A percentile compares a stretch with the other conserved stretches of the same genome.
Conservation (phyloP, 2,113 vertebrate genomes). For the Ceyx margarethae region DNA sequence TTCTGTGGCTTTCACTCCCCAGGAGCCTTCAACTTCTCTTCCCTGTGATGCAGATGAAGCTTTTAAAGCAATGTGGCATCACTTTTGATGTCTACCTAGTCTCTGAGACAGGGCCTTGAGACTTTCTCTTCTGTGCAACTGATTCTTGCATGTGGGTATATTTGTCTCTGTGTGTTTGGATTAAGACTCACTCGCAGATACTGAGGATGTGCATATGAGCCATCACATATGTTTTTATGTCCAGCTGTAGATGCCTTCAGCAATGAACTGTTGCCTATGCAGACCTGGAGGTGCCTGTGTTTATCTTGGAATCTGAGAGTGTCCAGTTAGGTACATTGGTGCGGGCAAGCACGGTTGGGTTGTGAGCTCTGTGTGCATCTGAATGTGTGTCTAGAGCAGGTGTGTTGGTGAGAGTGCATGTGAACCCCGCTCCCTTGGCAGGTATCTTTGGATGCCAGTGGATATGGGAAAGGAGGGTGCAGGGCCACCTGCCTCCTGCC, state of each 20-base stretch:
- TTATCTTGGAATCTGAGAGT: background rate
- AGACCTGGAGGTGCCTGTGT: accelerated
- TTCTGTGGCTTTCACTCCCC: background rate
- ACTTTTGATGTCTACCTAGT: background rate
- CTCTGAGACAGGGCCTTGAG: background rate
- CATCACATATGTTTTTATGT: background rate
- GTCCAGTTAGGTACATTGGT: background rate
- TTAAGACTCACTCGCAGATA: background rate
- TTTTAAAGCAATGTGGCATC: background rate
- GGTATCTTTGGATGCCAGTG: background rate
- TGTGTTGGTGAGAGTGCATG: accelerated
- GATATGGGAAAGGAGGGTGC: background rate
- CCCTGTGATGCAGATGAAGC: background rate
- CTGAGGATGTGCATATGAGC: background rate
- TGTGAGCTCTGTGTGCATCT: background rate
- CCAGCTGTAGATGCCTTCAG: background rate
- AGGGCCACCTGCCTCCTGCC: background rate
- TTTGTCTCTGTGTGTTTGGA: background rate
- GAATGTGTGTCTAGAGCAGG: background rate
- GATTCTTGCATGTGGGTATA: background rate
- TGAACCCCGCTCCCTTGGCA: background rate
- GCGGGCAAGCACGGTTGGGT: background rate
- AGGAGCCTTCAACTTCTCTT: background rate
- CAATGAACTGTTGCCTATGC: background rate
- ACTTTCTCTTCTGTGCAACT: background rate